These are phyloP conservation scores for Halocynthia aurantium DNA, from an alignment of 23 tunicate species.

Conservation along the genomic window DNA sequence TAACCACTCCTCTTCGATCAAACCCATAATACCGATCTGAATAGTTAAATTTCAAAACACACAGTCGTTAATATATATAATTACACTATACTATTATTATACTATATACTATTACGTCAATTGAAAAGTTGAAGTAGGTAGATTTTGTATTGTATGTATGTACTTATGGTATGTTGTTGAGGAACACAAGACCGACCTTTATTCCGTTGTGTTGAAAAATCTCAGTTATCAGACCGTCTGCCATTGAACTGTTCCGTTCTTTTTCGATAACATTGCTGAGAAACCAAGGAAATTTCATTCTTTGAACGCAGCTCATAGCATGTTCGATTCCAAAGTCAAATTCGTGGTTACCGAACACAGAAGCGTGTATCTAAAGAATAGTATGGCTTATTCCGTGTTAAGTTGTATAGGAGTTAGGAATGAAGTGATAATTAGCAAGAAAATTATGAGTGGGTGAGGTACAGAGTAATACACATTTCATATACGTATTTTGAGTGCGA, in stretches of 20 bases:
- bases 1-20: conserved; percentile 95
- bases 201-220: conserved; percentile 40
- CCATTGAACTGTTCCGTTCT: conserved; percentile 29
- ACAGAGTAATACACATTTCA: too few species aligned
- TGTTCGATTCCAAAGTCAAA: conserved; percentile 90
- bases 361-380: conserved; percentile 54
- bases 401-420: too few species aligned
- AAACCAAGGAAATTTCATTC: conserved; percentile 77
- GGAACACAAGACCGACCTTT: conserved; percentile 25
- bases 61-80: neutral
- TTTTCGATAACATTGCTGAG: conserved; percentile 73
- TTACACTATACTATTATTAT: neutral
- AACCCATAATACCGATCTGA: conserved; percentile 72
- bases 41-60: neutral
- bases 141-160: neutral
- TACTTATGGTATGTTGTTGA: neutral
- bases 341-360: conserved; percentile 93
- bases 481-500: too few species aligned
- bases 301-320: conserved; percentile 30
- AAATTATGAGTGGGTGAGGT: too few species aligned
- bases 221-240: conserved; percentile 36
- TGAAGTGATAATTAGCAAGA: too few species aligned
- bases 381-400: neutral
- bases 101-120: neutral
- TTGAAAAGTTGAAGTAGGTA: neutral